Evolutionary conservation across 92 coral and sea anemone genomes (phyloP).

Genomic region (Muricea muricata): DNA sequence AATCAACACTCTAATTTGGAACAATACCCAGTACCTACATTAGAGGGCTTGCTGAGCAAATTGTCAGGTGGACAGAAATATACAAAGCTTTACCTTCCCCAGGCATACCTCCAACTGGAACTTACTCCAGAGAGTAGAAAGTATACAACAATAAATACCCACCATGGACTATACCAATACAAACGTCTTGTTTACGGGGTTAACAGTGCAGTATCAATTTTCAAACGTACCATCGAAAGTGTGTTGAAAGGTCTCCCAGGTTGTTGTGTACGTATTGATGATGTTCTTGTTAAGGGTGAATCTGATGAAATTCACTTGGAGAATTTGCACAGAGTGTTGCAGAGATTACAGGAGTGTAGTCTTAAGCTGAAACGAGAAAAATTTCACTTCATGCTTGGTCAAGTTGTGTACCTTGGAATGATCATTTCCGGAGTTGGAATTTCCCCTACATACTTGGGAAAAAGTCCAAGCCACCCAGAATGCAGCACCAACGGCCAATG

Average conservation of each 20-base stretch:
- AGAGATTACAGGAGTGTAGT: slow-evolving; percentile 41
- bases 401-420: slow-evolving; percentile 53
- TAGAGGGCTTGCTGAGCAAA: too few species aligned
- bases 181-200: slow-evolving; percentile 47
- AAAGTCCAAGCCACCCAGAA: background rate
- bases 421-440: background rate
- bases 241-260: background rate
- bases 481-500: slow-evolving; percentile 32
- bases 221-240: background rate
- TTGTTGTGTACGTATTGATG: background rate
- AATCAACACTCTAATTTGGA: too few species aligned
- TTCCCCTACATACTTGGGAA: background rate
- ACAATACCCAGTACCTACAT: too few species aligned
- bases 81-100: slow-evolving; percentile 64
- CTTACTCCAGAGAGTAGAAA: slow-evolving; percentile 50
- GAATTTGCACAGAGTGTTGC: too few species aligned
- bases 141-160: slow-evolving; percentile 62
- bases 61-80: too few species aligned
- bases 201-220: background rate
- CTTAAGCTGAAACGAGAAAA: slow-evolving; percentile 50
- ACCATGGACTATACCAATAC: slow-evolving; percentile 52
- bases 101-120: slow-evolving; percentile 65
- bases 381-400: slow-evolving; percentile 53
- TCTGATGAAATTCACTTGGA: slow-evolving; percentile 46
- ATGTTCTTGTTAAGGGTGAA: slow-evolving; percentile 19